phyloP scores from a whole-genome alignment of 2,888 invertebrate genomes.

The Caenorhabditis sinica region DNA sequence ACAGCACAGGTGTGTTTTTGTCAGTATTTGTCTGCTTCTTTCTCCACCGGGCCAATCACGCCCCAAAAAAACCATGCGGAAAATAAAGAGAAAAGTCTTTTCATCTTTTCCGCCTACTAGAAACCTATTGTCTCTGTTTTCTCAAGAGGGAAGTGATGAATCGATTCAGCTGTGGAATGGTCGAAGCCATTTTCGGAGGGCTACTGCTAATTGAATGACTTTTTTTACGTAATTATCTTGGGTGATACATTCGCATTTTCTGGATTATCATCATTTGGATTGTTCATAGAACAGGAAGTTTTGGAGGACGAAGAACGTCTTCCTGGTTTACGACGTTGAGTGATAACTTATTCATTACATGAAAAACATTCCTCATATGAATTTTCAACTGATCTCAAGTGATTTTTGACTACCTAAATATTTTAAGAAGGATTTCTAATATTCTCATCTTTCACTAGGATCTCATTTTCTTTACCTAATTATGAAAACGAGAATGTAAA shows the following conservation, averaged over 20 bases:
- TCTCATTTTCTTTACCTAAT: too few relatives aligned
- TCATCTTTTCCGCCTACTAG: constrained; percentile 52
- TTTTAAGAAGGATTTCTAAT: too few relatives aligned
- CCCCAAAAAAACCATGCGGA: constrained; percentile 50
- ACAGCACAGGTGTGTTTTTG: constrained; percentile 53
- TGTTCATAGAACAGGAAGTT: constrained; percentile 7
- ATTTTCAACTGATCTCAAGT: constrained; percentile 1
- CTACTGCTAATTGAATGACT: constrained; percentile 25
- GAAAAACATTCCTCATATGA: constrained; percentile 5
- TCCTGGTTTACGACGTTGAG: constrained; percentile 3
- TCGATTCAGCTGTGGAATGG: constrained; percentile 36
- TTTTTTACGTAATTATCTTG: neutral
- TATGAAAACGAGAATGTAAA: too few relatives aligned
- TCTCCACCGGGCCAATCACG: constrained; percentile 34
- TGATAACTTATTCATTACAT: constrained; percentile 3
- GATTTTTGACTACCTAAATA: neutral
- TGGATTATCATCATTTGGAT: neutral
- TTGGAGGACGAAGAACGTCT: neutral
- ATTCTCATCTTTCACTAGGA: too few relatives aligned
- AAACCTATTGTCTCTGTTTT: constrained; percentile 40
- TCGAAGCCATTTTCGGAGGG: constrained; percentile 8
- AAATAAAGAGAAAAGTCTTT: constrained; percentile 25
- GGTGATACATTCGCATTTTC: neutral
- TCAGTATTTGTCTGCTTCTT: constrained; percentile 41
- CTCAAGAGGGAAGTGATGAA: constrained; percentile 38